Evolutionary conservation across 1,140 invertebrate species (phyloP), one percentile per base, ranked within the genome.

Genomic region (Danaus plexippus): DNA sequence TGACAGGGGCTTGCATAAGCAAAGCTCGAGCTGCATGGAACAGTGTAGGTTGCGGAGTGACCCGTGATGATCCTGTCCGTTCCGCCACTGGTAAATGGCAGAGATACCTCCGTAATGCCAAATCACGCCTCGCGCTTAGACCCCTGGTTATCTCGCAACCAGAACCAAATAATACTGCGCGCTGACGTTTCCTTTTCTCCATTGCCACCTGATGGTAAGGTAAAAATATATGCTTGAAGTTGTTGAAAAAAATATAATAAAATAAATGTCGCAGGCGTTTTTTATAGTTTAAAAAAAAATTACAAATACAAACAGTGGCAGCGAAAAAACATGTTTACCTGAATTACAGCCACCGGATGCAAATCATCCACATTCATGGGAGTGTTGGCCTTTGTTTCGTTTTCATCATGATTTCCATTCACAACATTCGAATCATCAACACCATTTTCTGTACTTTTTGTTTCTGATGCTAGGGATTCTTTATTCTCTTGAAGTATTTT

Each of bases 101-200:
- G 18, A 92, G 75, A 69, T 91, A 90, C 41, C 91, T 77, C 5
- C 91, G 85, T 43, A 92, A 79, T 1, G 89, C 89, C 45, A 93
- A 70, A 76, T 93, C 92, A 11, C 91, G 87, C 18, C 92, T 86
- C 8, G 92, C 91, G 52, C 90, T 91, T 6, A 93, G 66, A 0
- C 92, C 92, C 1, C 92, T 82, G 11, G 84, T 87, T 42, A 87
- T 87, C 63, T 87, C 87, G 63, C 83, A 87, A 7, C 85, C 85
- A 47, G 85, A 81, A 10, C 86, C 87, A 63, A 88, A 88, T 40
- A 88, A 52, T 9, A 80, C 71, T 15, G 81, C 78, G 6, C 87
- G 71, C 43, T 88, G 85, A n/a, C 77, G 73, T 55, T 84, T 87
- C n/a, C 86, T 66, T 47, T 86, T 85, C 57, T 88, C 71, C 15